Percentiles rank a stretch among this genome's conserved stretches.
Evolutionary conservation across 2,113 vertebrate genomes (phyloP).

Genomic region (Pelecanoides urinatrix): DNA sequence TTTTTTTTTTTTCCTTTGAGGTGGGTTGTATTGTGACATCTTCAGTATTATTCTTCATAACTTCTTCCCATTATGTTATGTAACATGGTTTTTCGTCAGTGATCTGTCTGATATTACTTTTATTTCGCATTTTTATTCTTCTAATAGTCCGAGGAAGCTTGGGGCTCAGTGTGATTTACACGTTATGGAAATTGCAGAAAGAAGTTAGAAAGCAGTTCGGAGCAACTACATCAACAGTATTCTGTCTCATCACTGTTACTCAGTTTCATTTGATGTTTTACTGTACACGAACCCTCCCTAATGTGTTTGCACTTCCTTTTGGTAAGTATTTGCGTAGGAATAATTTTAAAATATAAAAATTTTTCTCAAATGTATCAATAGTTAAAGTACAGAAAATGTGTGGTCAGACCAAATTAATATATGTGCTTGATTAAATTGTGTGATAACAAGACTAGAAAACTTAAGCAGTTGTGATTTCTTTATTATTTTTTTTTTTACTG

Average conservation of each 20-base stretch:
- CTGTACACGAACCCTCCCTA: conserved; percentile 91
- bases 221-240: conserved; percentile 80
- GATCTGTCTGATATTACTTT: not conserved
- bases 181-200: conserved; percentile 86
- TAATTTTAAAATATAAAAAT: not conserved
- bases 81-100: not conserved
- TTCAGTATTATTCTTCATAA: not conserved
- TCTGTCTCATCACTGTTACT: conserved; percentile 86
- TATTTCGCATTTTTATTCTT: conserved; percentile 3
- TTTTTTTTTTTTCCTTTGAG: not conserved
- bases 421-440: not conserved
- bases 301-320: conserved; percentile 88
- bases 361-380: not conserved
- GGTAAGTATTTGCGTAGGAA: conserved; percentile 69
- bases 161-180: conserved; percentile 79
- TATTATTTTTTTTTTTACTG: not conserved
- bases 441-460: not conserved
- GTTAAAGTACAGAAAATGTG: not conserved
- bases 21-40: not conserved
- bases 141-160: conserved; percentile 83
- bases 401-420: not conserved
- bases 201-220: conserved; percentile 90
- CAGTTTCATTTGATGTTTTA: conserved; percentile 99
- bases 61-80: not conserved
- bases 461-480: not conserved